Evolutionary conservation across 2,113 vertebrate genomes (phyloP).

Genomic region (Panurus biarmicus): DNA sequence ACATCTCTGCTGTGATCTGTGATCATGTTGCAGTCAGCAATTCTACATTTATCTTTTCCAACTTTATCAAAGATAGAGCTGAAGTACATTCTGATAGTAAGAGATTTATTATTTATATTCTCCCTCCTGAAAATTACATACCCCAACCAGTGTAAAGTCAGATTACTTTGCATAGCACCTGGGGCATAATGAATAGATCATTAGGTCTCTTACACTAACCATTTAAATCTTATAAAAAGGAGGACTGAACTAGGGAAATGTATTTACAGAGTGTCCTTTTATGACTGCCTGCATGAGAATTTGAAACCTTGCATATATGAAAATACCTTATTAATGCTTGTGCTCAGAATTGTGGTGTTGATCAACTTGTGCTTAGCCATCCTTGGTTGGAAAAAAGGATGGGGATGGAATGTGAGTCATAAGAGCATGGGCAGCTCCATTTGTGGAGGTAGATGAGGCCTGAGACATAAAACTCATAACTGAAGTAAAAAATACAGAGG

Average conservation of each 20-base stretch:
- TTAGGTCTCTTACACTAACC: not conserved
- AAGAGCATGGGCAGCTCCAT: not conserved
- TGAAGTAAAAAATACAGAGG: not conserved
- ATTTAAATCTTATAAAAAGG: not conserved
- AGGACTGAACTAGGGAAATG: not conserved
- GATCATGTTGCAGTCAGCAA: not conserved
- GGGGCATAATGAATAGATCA: not conserved
- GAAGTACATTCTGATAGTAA: not conserved
- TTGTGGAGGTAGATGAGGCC: not conserved
- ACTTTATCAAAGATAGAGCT: not conserved
- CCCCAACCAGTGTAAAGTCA: fast-evolving
- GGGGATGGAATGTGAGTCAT: not conserved
- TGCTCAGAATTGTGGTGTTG: not conserved
- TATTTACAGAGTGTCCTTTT: not conserved
- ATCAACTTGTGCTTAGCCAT: not conserved
- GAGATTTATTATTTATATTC: not conserved
- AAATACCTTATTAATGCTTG: not conserved
- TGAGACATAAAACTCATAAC: not conserved
- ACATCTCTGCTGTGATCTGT: not conserved
- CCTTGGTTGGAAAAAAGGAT: not conserved
- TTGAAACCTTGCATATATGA: not conserved
- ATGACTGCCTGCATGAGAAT: not conserved
- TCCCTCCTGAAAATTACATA: not conserved
- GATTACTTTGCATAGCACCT: not conserved
- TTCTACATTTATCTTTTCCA: not conserved